These are phyloP conservation scores for Cinara cedri DNA, from an alignment of 2,888 invertebrate species.

Conservation along the genomic window DNA sequence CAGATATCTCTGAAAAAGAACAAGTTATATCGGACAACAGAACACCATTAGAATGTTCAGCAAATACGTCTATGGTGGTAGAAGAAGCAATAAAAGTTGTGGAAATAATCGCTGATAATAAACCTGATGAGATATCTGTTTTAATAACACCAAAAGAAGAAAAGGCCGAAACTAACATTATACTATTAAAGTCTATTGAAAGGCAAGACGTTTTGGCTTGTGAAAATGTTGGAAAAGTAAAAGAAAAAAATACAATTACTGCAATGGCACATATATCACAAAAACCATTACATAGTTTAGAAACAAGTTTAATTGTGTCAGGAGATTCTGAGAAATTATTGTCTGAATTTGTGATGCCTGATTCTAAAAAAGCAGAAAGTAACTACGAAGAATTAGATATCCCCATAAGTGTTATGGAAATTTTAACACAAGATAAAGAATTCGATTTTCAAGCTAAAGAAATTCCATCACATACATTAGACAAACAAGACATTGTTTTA, in stretches of 20 bases:
- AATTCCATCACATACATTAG: constrained; percentile 62
- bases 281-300: constrained; percentile 63
- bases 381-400: constrained; percentile 62
- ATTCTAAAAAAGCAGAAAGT: constrained; percentile 60
- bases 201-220: constrained; percentile 65
- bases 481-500: constrained; percentile 61
- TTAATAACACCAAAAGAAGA: constrained; percentile 58
- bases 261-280: constrained; percentile 65
- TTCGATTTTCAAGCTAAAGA: constrained; percentile 63
- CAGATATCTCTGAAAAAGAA: constrained; percentile 69
- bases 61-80: background rate
- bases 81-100: constrained; percentile 50
- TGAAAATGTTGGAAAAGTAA: constrained; percentile 40
- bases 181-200: constrained; percentile 64
- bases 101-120: constrained; percentile 62
- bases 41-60: background rate
- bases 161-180: constrained; percentile 58
- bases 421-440: constrained; percentile 61
- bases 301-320: constrained; percentile 38
- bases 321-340: constrained; percentile 50
- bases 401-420: constrained; percentile 64
- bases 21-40: background rate
- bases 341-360: constrained; percentile 41
- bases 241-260: constrained; percentile 58
- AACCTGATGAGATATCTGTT: constrained; percentile 60